These are phyloP conservation scores for Apostichopus parvimensis DNA, from an alignment of 35 echinoderm and acorn worm species.

Conservation along the genomic window DNA sequence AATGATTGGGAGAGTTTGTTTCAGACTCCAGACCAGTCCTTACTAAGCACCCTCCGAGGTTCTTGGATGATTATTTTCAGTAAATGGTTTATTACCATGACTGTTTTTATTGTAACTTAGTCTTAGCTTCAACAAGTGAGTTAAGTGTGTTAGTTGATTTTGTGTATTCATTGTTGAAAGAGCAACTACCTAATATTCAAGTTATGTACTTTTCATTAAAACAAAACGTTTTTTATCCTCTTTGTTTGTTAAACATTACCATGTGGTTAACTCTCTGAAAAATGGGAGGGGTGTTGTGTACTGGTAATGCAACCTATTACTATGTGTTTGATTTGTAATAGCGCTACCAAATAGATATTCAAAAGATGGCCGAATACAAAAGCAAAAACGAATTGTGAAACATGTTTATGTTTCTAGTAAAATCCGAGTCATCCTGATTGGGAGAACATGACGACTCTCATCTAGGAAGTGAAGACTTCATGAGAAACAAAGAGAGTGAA, in stretches of 20 bases:
- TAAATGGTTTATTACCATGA: not conserved
- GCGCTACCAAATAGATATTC: not conserved
- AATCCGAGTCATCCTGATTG: not conserved
- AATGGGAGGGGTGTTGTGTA: not conserved
- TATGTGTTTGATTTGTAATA: not conserved
- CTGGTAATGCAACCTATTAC: no score
- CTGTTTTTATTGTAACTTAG: not conserved
- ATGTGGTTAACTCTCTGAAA: not conserved
- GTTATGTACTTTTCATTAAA: no score
- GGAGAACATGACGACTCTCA: no score
- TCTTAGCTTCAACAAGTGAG: not conserved
- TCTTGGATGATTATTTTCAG: not conserved
- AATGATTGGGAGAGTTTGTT: not conserved
- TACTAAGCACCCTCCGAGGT: not conserved
- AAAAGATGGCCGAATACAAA: conserved; percentile 6
- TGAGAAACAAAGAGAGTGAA: no score
- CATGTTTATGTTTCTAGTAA: not conserved
- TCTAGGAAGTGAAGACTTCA: no score
- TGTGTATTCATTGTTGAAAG: no score
- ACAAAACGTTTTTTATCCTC: no score
- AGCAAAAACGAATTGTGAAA: not conserved
- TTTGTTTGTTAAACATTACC: no score
- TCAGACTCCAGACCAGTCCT: not conserved
- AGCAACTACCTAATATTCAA: no score
- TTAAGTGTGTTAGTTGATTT: no score